A percentile compares a stretch with the other conserved stretches of the same genome.
Conservation (phyloP, 1,140 invertebrate genomes). For the Drosophila asahinai region DNA sequence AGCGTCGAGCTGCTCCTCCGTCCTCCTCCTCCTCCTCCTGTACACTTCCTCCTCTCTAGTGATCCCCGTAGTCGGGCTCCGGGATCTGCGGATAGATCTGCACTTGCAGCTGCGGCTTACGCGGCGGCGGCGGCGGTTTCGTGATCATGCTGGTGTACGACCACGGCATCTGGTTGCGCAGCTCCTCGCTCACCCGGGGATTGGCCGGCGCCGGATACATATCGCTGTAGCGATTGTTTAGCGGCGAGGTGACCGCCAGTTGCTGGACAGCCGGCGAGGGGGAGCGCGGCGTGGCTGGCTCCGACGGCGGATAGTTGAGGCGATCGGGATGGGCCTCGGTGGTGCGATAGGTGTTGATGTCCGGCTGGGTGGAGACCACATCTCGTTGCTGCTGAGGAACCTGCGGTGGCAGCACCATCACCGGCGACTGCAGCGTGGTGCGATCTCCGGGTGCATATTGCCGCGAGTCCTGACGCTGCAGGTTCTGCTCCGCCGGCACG, state of each 20-base stretch:
- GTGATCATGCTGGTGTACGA: constrained; percentile 76
- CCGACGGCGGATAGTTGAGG: constrained; percentile 68
- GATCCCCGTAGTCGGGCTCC: constrained; percentile 71
- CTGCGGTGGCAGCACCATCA: constrained; percentile 57
- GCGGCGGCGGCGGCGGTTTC: constrained; percentile 74
- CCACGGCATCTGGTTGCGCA: constrained; percentile 82
- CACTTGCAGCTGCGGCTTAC: constrained; percentile 75
- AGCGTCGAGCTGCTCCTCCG: constrained; percentile 23
- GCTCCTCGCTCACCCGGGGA: constrained; percentile 72
- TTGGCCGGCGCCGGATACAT: constrained; percentile 58
- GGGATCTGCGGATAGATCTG: constrained; percentile 81
- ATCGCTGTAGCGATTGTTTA: constrained; percentile 74
- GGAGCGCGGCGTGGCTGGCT: constrained; percentile 31
- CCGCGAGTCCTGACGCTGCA: constrained; percentile 48
- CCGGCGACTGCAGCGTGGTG: constrained; percentile 63
- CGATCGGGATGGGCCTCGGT: constrained; percentile 77
- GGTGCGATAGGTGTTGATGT: constrained; percentile 70
- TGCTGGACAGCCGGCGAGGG: constrained; percentile 64
- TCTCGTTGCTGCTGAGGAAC: constrained; percentile 39
- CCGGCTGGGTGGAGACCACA: constrained; percentile 37
- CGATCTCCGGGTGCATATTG: constrained; percentile 54
- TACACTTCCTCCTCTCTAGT: constrained; percentile 27
- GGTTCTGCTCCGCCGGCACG: constrained; percentile 50
- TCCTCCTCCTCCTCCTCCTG: background rate
- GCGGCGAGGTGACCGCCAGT: constrained; percentile 47